phyloP scores from a whole-genome alignment of 2,113 vertebrate genomes.

The Phalacrocorax carbo region DNA sequence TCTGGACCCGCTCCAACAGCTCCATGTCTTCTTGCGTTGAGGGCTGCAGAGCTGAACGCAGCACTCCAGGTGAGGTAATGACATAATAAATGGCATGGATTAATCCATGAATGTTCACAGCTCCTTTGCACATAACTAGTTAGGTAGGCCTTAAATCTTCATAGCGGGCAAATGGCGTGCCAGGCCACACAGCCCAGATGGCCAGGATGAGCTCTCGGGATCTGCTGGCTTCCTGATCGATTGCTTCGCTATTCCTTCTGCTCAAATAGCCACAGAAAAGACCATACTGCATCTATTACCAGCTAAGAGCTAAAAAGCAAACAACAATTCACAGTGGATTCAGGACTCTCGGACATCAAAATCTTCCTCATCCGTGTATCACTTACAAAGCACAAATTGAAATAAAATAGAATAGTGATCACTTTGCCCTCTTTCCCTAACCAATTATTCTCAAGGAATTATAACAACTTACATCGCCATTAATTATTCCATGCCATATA shows the following conservation, averaged over 20 bases:
- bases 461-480: neutral
- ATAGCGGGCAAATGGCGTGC: accelerated
- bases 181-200: accelerated
- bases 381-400: neutral
- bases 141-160: neutral
- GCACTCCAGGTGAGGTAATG: too few relatives aligned
- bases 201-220: neutral
- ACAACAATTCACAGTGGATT: neutral
- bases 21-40: too few relatives aligned
- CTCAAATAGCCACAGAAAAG: neutral
- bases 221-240: neutral
- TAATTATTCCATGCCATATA: neutral
- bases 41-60: too few relatives aligned
- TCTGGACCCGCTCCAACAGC: too few relatives aligned
- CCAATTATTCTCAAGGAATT: neutral
- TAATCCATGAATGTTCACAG: neutral
- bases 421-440: neutral
- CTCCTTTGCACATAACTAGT: neutral
- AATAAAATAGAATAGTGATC: neutral
- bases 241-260: neutral
- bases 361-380: neutral
- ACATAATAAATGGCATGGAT: too few relatives aligned
- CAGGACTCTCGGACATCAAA: neutral
- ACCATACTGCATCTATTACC: neutral
- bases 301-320: neutral